phyloP scores from a whole-genome alignment of 2,113 vertebrate species.

The Caretta caretta region DNA sequence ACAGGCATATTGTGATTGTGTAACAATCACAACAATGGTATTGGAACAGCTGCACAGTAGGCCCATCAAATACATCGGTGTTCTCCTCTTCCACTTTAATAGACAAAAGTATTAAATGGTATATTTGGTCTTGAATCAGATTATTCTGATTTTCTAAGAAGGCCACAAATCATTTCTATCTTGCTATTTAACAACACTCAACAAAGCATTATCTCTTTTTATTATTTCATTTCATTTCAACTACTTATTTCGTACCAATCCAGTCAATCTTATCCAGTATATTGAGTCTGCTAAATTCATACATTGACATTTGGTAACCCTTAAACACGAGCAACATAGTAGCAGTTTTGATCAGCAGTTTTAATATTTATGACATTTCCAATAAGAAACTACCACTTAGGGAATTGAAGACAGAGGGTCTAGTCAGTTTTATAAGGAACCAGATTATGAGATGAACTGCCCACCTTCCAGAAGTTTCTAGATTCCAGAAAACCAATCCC shows the following conservation, averaged over 20 bases:
- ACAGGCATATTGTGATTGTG: not conserved
- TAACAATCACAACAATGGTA: not conserved
- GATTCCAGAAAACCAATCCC: not conserved
- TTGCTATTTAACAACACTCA: not conserved
- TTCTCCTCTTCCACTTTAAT: not conserved
- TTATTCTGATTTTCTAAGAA: not conserved
- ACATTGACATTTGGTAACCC: not conserved
- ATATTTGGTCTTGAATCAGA: not conserved
- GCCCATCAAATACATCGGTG: not conserved
- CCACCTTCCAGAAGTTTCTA: not conserved
- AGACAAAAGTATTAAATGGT: not conserved
- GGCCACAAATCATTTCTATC: not conserved
- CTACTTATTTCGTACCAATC: not conserved
- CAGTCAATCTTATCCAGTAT: not conserved
- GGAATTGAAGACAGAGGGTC: not conserved
- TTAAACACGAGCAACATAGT: not conserved
- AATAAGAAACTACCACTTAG: not conserved
- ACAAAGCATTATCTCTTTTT: not conserved
- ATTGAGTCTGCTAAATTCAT: not conserved
- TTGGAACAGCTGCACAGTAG: rapidly evolving
- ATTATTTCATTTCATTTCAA: not conserved
- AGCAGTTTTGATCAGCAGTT: not conserved
- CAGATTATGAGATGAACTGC: not conserved
- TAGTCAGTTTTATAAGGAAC: not conserved
- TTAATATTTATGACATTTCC: not conserved